phyloP scores from a whole-genome alignment of 2,888 invertebrate species.

The Drosophila colorata region DNA sequence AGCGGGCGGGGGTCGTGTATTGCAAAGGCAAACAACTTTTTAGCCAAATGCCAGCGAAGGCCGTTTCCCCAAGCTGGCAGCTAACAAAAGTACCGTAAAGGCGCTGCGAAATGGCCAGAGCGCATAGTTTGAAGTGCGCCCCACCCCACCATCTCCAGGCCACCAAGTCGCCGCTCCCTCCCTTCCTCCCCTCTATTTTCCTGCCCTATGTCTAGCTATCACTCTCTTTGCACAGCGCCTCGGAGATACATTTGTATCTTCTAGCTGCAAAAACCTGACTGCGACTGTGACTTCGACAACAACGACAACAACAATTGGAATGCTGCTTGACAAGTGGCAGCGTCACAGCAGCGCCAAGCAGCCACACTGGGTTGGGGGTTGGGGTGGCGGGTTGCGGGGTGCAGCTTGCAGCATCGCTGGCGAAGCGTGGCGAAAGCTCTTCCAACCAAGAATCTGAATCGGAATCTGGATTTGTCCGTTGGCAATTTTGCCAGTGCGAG shows the following conservation, averaged over 20 bases:
- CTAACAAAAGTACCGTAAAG: conserved; percentile 71
- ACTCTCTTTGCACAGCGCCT: conserved; percentile 23
- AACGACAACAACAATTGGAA: conserved; percentile 57
- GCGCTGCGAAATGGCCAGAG: conserved; percentile 41
- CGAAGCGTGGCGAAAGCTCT: conserved; percentile 63
- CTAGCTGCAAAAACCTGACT: conserved; percentile 57
- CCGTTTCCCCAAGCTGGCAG: conserved; percentile 51
- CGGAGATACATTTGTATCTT: conserved; percentile 55
- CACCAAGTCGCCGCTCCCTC: background rate
- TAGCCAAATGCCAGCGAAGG: conserved; percentile 74
- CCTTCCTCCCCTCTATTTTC: too few relatives aligned
- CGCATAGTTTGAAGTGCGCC: conserved; percentile 33
- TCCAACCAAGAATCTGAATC: conserved; percentile 43
- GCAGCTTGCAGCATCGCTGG: conserved; percentile 42
- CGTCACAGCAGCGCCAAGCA: conserved; percentile 34
- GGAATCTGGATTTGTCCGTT: conserved; percentile 64
- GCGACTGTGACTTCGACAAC: conserved; percentile 29
- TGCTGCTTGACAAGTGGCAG: conserved; percentile 76
- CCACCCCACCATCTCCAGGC: background rate
- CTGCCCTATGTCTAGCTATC: conserved; percentile 21
- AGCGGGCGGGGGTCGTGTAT: conserved; percentile 22
- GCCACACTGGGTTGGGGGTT: background rate
- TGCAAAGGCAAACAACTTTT: conserved; percentile 68
- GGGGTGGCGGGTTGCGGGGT: background rate
- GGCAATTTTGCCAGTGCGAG: conserved; percentile 22